Base-by-base conservation (phyloP, 1,140 invertebrate genomes). In the Apolygus lucorum region DNA sequence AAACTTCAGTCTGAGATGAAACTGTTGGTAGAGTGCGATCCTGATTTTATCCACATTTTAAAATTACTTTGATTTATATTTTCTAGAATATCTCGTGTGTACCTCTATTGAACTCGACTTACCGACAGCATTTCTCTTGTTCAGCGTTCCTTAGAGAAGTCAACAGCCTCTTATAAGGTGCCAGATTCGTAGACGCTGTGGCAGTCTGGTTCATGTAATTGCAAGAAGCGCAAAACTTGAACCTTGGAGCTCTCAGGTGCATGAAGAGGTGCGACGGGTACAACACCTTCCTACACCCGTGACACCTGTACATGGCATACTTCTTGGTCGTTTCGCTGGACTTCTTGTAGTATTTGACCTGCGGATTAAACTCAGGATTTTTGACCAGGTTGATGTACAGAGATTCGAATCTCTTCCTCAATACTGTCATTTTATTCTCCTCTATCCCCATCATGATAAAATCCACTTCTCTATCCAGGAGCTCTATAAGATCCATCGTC, bases 401-500 rank as follows among this genome's bases (percentile, higher is more conserved):
- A 66, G 64, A 24, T 29, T 29, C 28, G n/a, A 66, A 28, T 25
- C 64, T 28, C 34, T 34, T 66, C 28, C 64, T 29, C 64, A 66
- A 21, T 21, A n/a, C 28, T 2, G n/a, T 26, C 28, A 66, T 34
- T 29, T 66, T 66, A n/a, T 66, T 28, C 2, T 8, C 27, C 1
- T 28, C 27, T 13, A 66, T 66, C n/a, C 29, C 28, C 29, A 66
- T 29, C 14, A 25, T 66, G 21, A 66, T 34, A n/a, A 66, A 66
- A 66, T 66, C 64, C 13, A 66, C 25, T 66, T 66, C 64, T 1
- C 64, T n/a, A 17, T 66, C 64, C 2, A 66, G 64, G 17, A 66
- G 34, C n/a, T 66, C 27, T 21, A 66, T 66, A 2, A 34, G 14
- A 21, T 66, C 64, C n/a, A 17, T 17, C 1, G 64, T 29, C 14